Evolutionary conservation across 1,140 invertebrate species (phyloP).

Genomic region (Calephelis virginiensis): DNA sequence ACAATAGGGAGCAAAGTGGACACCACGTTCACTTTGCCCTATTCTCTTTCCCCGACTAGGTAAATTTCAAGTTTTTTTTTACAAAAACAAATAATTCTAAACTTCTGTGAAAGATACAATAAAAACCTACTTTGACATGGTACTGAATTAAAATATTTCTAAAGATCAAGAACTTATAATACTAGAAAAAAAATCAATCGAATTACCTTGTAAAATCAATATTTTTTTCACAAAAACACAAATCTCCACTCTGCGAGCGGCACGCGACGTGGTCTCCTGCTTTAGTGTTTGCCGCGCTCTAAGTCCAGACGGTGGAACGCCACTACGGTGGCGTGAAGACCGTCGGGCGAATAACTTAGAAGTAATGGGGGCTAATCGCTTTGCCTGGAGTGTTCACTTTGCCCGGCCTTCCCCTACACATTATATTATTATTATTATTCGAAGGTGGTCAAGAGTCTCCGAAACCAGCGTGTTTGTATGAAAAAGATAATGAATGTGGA

Average conservation of each 20-base stretch:
- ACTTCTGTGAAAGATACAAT: conserved; percentile 33
- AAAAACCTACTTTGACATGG: conserved; percentile 28
- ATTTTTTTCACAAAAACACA: conserved; percentile 36
- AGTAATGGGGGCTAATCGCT: conserved; percentile 21
- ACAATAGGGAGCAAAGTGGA: conserved; percentile 31
- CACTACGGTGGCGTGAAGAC: conserved; percentile 24
- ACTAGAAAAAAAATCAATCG: conserved; percentile 33
- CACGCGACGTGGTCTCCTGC: conserved; percentile 27
- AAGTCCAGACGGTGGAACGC: conserved; percentile 33
- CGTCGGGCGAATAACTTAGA: conserved; percentile 20
- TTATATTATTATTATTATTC: no score
- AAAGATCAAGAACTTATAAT: conserved; percentile 38
- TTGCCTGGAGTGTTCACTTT: conserved; percentile 24
- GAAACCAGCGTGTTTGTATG: no score
- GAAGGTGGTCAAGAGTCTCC: no score
- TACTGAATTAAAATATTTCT: conserved; percentile 34
- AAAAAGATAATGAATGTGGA: no score
- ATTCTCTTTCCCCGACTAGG: not conserved
- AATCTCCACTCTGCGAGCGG: conserved; percentile 23
- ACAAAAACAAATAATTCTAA: conserved; percentile 36
- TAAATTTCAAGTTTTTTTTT: conserved; percentile 30
- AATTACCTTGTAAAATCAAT: conserved; percentile 38
- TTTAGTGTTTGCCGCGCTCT: conserved; percentile 33
- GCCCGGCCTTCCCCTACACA: conserved; percentile 23
- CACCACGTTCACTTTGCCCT: conserved; percentile 36